A percentile compares a stretch with the other conserved stretches of the same genome.
phyloP scores from a whole-genome alignment of 2,888 invertebrate genomes.

The Andrena dorsata region DNA sequence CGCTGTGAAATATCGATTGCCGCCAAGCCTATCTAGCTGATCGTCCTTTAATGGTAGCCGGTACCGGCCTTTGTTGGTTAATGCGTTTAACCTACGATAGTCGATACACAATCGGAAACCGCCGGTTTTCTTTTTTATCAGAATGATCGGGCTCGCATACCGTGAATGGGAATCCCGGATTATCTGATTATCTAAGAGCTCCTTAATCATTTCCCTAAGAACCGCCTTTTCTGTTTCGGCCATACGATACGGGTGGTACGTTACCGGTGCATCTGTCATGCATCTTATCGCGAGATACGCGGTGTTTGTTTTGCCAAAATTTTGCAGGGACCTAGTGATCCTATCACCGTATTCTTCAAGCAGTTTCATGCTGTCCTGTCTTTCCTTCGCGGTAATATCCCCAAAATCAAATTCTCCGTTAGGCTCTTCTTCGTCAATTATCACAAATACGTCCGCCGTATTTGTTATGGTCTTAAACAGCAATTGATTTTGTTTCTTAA shows the following conservation, averaged over 20 bases:
- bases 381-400: background rate
- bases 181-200: background rate
- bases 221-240: background rate
- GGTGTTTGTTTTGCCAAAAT: background rate
- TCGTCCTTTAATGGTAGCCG: background rate
- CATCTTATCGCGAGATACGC: background rate
- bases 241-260: too few relatives aligned
- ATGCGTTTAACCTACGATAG: background rate
- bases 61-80: background rate
- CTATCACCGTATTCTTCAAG: background rate
- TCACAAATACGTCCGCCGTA: background rate
- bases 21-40: background rate
- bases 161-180: background rate
- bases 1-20: background rate
- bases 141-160: constrained; percentile 8
- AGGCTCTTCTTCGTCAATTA: background rate
- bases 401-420: background rate
- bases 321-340: background rate
- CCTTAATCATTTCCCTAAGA: background rate
- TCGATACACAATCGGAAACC: background rate
- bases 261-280: background rate
- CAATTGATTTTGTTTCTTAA: background rate
- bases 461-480: background rate
- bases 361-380: background rate
- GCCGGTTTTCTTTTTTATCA: constrained; percentile 3